These are phyloP conservation scores for Cybosia mesomella DNA, from an alignment of 2,888 invertebrate species.

Conservation along the genomic window DNA sequence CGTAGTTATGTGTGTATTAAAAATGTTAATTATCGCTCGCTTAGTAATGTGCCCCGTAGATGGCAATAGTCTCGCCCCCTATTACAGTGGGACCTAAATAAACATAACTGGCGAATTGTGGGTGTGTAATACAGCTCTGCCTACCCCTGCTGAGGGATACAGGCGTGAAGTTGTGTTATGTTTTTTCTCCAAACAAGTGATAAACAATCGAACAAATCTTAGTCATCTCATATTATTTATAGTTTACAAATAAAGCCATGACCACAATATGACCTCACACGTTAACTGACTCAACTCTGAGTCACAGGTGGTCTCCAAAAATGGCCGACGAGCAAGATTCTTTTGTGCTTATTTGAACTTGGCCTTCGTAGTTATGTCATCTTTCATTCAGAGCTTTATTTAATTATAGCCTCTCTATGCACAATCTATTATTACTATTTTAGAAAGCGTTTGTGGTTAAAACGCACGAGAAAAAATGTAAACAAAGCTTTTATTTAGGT, in stretches of 20 bases:
- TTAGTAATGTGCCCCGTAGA: too few relatives aligned
- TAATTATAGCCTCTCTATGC: constrained; percentile 10
- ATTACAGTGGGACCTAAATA: too few relatives aligned
- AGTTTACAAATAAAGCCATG: constrained; percentile 36
- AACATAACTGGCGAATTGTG: too few relatives aligned
- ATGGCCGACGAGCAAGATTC: constrained; percentile 39
- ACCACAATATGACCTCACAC: constrained; percentile 45
- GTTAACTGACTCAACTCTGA: constrained; percentile 46
- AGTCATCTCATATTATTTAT: constrained; percentile 20
- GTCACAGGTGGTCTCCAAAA: constrained; percentile 50
- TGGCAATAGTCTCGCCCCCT: too few relatives aligned
- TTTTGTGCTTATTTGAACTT: constrained; percentile 52
- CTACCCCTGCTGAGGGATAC: too few relatives aligned
- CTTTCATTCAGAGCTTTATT: constrained; percentile 23
- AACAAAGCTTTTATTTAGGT: constrained; percentile 7
- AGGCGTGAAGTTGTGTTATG: too few relatives aligned
- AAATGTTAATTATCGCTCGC: too few relatives aligned
- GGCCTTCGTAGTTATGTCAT: constrained; percentile 47
- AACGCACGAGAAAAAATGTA: not conserved
- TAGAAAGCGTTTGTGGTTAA: not conserved
- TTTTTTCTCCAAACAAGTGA: too few relatives aligned
- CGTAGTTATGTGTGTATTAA: too few relatives aligned
- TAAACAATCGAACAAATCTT: constrained; percentile 29
- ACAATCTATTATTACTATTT: not conserved
- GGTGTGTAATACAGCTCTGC: too few relatives aligned